A percentile compares a stretch with the other conserved stretches of the same genome.
phyloP scores from a whole-genome alignment of 2,113 vertebrate species.

The Takifugu bimaculatus region DNA sequence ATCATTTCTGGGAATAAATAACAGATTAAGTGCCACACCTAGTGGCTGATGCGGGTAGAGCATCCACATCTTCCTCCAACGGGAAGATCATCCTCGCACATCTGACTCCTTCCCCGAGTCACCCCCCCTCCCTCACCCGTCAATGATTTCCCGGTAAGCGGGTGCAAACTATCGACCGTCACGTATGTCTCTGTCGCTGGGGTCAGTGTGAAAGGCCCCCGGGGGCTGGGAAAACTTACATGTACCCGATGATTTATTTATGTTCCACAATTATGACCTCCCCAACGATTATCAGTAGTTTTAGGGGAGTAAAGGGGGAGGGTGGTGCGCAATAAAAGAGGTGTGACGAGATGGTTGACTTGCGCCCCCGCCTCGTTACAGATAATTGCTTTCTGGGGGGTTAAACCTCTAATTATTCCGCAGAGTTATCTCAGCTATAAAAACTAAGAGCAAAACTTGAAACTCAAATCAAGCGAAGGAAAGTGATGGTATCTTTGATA shows the following conservation, averaged over 20 bases:
- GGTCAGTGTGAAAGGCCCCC: slow-evolving; percentile 27
- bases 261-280: slow-evolving; percentile 36
- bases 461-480: neutral
- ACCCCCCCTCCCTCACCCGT: neutral
- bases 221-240: slow-evolving; percentile 7
- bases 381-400: slow-evolving; percentile 28
- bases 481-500: neutral
- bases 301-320: neutral
- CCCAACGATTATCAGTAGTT: slow-evolving; percentile 38
- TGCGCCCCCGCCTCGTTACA: slow-evolving; percentile 41
- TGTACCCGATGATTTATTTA: slow-evolving; percentile 39
- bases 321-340: slow-evolving; percentile 23
- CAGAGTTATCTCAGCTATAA: slow-evolving; percentile 6
- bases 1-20: slow-evolving; percentile 68
- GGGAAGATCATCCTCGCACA: neutral
- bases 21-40: slow-evolving; percentile 84
- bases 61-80: slow-evolving; percentile 33
- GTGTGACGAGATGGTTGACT: slow-evolving; percentile 44
- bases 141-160: slow-evolving; percentile 8
- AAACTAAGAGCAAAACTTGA: slow-evolving; percentile 6
- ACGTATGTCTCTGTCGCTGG: slow-evolving; percentile 14
- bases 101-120: neutral
- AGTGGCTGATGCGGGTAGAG: slow-evolving; percentile 75
- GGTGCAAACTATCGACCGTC: slow-evolving; percentile 5
- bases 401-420: slow-evolving; percentile 46